Evolutionary conservation across 2,113 vertebrate species (phyloP).

Genomic region (Tragelaphus strepsiceros): DNA sequence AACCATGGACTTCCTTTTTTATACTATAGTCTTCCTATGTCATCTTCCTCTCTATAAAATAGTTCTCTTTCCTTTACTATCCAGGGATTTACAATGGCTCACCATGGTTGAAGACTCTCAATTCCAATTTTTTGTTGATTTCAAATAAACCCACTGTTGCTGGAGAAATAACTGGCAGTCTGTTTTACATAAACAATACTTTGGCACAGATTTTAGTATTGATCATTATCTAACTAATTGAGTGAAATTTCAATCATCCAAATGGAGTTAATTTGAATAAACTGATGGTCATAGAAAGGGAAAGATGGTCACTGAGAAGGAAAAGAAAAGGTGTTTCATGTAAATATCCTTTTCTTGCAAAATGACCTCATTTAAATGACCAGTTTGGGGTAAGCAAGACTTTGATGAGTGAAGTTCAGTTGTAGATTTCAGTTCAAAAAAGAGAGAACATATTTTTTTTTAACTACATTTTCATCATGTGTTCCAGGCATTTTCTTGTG

Average conservation of each 20-base stretch:
- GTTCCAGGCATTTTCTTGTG: background rate
- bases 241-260: background rate
- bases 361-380: background rate
- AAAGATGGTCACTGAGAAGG: background rate
- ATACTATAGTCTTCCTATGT: background rate
- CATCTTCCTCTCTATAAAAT: background rate
- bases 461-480: background rate
- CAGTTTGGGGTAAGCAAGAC: background rate
- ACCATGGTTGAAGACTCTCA: background rate
- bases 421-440: slow-evolving; percentile 20
- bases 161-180: background rate
- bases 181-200: background rate
- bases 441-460: background rate
- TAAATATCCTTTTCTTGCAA: background rate
- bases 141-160: background rate
- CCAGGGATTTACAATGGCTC: background rate
- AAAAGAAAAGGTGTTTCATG: slow-evolving; percentile 2
- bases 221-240: background rate
- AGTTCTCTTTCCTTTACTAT: background rate
- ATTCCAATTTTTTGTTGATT: background rate
- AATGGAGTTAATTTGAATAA: slow-evolving; percentile 39
- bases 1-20: background rate
- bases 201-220: background rate
- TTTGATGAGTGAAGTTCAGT: background rate
- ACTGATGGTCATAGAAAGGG: background rate